A percentile compares a stretch with the other conserved stretches of the same genome.
Conservation (phyloP, 1,140 invertebrate genomes). For the Pteromalus puparum region DNA sequence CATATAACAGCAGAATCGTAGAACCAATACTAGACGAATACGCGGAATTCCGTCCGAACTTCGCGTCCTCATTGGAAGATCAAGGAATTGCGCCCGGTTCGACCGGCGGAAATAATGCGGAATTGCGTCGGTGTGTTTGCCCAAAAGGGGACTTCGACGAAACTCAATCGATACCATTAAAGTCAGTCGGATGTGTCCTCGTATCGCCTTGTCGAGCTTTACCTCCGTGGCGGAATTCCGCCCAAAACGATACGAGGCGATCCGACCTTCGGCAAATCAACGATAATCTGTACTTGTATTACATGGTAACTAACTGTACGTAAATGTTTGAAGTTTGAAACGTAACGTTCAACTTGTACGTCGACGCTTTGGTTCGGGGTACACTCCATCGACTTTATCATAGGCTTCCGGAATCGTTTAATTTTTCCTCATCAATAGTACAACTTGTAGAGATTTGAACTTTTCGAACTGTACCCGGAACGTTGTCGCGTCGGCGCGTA, state of each 20-base stretch:
- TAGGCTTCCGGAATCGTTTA: not conserved
- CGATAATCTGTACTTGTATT: slow-evolving; percentile 71
- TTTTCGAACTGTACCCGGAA: not conserved
- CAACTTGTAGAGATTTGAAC: too few relatives aligned
- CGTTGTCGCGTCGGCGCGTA: not conserved
- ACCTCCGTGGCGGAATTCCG: not conserved
- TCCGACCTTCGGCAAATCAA: slow-evolving; percentile 65
- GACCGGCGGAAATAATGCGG: slow-evolving; percentile 60
- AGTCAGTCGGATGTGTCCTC: slow-evolving; percentile 52
- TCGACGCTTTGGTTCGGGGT: slow-evolving; percentile 6
- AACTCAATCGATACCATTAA: slow-evolving; percentile 74
- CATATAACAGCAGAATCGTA: slow-evolving; percentile 1
- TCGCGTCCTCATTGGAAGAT: not conserved
- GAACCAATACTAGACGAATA: not conserved
- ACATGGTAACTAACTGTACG: slow-evolving; percentile 72
- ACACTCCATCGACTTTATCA: not conserved
- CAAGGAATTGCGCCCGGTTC: slow-evolving; percentile 44
- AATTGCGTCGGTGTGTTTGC: slow-evolving; percentile 74
- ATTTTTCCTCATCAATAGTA: not conserved
- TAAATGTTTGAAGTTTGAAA: slow-evolving; percentile 71
- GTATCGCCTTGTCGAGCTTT: slow-evolving; percentile 51
- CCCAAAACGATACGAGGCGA: slow-evolving; percentile 44
- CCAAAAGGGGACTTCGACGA: slow-evolving; percentile 75
- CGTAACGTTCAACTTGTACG: slow-evolving; percentile 62
- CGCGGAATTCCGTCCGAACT: not conserved